Base-by-base conservation (phyloP, 1,140 invertebrate species). In the Solenopsis fugax region DNA sequence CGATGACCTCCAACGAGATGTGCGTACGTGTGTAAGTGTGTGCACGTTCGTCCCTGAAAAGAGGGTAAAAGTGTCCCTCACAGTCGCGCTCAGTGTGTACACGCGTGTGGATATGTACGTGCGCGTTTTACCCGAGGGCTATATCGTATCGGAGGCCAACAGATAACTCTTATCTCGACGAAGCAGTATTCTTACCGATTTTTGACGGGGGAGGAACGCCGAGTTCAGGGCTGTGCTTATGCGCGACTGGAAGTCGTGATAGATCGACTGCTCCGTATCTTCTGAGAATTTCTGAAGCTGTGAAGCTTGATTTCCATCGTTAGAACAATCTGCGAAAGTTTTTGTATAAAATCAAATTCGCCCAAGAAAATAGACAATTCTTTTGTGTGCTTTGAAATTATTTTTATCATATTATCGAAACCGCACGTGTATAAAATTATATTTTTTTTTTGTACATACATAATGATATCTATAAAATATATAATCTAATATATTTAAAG, bases 121-220 rank as follows among this genome's bases (percentile, higher is more conserved):
- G 56, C 65, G 37, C 37, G 21, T 21, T 77, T 81, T 85, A 87
- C 76, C 86, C 88, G 78, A 81, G 91, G 89, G 91, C 88, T 95
- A 88, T 95, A 94, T 94, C 94, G 91, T 93, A 95, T 94, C 93
- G 92, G 90, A 92, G 76, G 86, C 85, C 89, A 81, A 84, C 88
- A 92, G 94, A 95, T 95, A 95, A 95, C 92, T 92, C 94, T 95
- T 95, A 95, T 95, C 94, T 94, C 76, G 54, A 75, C 80, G 64
- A 89, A 92, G 91, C 94, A 94, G 93, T 92, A 93, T 94, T 95
- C 92, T 95, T 94, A 93, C 86, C 75, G 87, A 88, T 85, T 85
- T 52, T 45, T 50, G 58, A 24, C 75, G 76, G 81, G 85, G 82
- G 86, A 48, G 76, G 58, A 85, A 80, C 62, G 67, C 58, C 87